phyloP scores from a whole-genome alignment of 1,140 invertebrate genomes.

The Epicauta chinensis region DNA sequence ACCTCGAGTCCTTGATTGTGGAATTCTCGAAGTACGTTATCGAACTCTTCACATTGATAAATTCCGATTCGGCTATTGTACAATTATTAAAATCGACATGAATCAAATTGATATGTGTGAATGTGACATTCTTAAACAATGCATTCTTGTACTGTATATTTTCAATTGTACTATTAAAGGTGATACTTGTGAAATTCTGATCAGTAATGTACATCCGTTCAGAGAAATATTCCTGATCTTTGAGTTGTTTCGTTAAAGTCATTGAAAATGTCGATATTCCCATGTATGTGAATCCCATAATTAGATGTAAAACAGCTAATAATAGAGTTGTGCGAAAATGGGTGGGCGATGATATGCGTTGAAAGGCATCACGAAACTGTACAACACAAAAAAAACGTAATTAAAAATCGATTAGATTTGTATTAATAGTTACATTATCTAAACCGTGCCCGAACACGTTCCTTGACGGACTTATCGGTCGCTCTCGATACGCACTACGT shows the following conservation, averaged over 20 bases:
- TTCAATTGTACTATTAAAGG: conserved; percentile 45
- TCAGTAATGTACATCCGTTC: conserved; percentile 32
- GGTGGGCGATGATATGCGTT: conserved; percentile 32
- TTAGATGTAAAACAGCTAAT: conserved; percentile 36
- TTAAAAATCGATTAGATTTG: neutral
- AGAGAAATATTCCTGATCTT: conserved; percentile 40
- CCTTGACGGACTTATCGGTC: conserved; percentile 30
- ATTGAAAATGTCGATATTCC: conserved; percentile 35
- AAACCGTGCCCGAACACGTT: conserved; percentile 32
- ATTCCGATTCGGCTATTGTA: conserved; percentile 47
- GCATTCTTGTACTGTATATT: conserved; percentile 45
- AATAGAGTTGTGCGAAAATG: conserved; percentile 43
- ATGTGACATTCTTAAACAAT: conserved; percentile 41
- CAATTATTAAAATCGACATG: conserved; percentile 51
- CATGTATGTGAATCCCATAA: conserved; percentile 36
- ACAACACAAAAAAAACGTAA: conserved; percentile 11
- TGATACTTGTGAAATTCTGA: conserved; percentile 28
- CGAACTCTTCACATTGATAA: conserved; percentile 48
- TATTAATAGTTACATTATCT: conserved; percentile 31
- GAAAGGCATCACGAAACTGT: conserved; percentile 31
- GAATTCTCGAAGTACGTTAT: conserved; percentile 49
- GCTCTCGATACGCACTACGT: conserved; percentile 46
- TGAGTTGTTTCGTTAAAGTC: conserved; percentile 29
- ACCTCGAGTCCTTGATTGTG: conserved; percentile 45
- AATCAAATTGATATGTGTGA: conserved; percentile 47